Evolutionary conservation across 2,888 invertebrate genomes (phyloP), one percentile per base, ranked within the genome.

Genomic region (Syrphus vitripennis): DNA sequence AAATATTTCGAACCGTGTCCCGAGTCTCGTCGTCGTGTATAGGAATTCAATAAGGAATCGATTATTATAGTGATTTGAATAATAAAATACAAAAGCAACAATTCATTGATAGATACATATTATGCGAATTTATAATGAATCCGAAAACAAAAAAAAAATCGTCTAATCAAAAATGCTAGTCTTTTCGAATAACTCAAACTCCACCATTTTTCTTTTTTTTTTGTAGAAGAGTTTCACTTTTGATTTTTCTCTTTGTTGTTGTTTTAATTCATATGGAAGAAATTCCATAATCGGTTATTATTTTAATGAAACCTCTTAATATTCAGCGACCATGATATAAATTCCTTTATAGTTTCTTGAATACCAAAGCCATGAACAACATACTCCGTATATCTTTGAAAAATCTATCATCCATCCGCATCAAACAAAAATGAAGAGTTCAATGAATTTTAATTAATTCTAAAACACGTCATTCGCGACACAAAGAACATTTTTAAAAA

Each of bases 371-470:
- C 34, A 2, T 10, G 10, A 9, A 3, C 7, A 9, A 12, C 12
- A 0, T 14, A 7, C n/a, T n/a, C n/a, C n/a, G n/a, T 10, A 1
- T 6, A 4, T 26, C n/a, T 7, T 50, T n/a, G 3, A 6, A 19
- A 31, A 42, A 74, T 59, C 48, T 53, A 61, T 61, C 37, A 42
- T 31, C 4, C 19, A 48, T n/a, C n/a, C 21, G n/a, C n/a, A 21
- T 50, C 69, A 71, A 70, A 63, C 53, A 69, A 69, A 74, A 69
- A 74, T 86, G 76, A 81, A 50, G 69, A 42, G 84, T 86, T 81
- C 69, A 86, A 57, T 29, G 84, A 74, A 81, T 81, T 77, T 77
- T 81, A 86, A 86, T 86, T 77, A 86, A 81, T 81, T 77, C 72
- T 45, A 59, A n/a, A 61, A 69, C 63, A 81, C 63, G 69, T 81